Base-by-base conservation (phyloP, 1,140 invertebrate species). In the Drosophila nikananu region DNA sequence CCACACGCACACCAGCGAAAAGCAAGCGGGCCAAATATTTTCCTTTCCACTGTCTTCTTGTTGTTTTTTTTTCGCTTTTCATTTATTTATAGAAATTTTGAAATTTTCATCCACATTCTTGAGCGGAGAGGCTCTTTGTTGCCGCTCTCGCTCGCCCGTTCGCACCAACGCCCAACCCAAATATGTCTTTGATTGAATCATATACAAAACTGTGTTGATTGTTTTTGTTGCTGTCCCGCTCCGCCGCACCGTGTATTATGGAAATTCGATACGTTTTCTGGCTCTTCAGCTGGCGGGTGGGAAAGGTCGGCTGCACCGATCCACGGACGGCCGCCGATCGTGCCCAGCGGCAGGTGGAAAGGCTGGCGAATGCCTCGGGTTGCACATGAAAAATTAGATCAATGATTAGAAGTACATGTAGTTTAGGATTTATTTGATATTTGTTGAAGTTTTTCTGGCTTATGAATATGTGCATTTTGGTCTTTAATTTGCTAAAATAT, bases 171-270 rank as follows among this genome's bases (percentile, higher is more conserved):
- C 84, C 84, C 70, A 83, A 92, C 74, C 91, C 91, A 92, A 92
- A 92, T 92, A 92, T 91, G 91, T 92, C 91, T 92, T 90, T 81
- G 83, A 92, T 92, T 92, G 79, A 87, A 92, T 89, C 84, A 86
- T 91, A 87, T 87, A 82, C 70, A 84, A 81, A 79, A 82, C 70
- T 76, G 75, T 82, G 80, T 78, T 68, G 68, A 59, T 82, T 81
- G 77, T 83, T 86, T 83, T 91, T 91, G 79, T 90, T 83, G 90
- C 78, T 81, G 89, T 92, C 90, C 91, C 90, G 91, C 81, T 92
- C 79, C 77, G 66, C 74, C 83, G 75, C 77, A 83, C 86, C 83
- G 80, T 74, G 80, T 66, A 83, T 92, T 92, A 87, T 92, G 91
- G 91, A 92, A 92, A 92, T 92, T 87, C 83, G 91, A 92, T 92